phyloP scores from a whole-genome alignment of 1,140 invertebrate species.

The Pantala flavescens region DNA sequence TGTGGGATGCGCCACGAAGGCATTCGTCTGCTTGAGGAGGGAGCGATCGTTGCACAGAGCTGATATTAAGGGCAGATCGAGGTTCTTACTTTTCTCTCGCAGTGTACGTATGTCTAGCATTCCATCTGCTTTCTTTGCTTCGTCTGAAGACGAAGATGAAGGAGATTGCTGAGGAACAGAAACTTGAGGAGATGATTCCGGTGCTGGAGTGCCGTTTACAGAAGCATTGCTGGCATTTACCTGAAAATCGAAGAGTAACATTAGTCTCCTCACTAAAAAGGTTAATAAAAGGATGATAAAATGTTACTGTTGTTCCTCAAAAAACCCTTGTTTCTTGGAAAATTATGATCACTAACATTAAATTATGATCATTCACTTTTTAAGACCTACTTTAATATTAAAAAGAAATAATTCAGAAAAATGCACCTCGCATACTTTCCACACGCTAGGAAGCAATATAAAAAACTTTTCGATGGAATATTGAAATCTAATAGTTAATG shows the following conservation, averaged over 20 bases:
- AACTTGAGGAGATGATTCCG: neutral
- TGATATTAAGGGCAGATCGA: slow-evolving; percentile 78
- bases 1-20: slow-evolving; percentile 54
- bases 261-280: too few species aligned
- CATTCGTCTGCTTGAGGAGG: slow-evolving; percentile 72
- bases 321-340: too few species aligned
- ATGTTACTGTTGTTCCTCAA: too few species aligned
- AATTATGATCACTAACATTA: too few species aligned
- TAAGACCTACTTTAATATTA: too few species aligned
- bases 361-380: too few species aligned
- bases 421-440: too few species aligned
- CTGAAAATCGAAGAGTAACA: neutral
- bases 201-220: neutral
- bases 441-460: too few species aligned
- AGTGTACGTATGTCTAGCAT: slow-evolving; percentile 67
- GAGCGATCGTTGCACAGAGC: slow-evolving; percentile 82
- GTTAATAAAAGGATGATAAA: too few species aligned
- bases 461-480: too few species aligned
- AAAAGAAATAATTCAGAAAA: too few species aligned
- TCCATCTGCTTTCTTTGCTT: slow-evolving; percentile 25
- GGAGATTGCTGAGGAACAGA: slow-evolving; percentile 5
- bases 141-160: neutral
- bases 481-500: too few species aligned
- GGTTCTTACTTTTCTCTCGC: slow-evolving; percentile 72
- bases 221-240: neutral